Evolutionary conservation across 2,797 vertebrate genomes (phyloP).

Genomic region (Ficedula albicollis): DNA sequence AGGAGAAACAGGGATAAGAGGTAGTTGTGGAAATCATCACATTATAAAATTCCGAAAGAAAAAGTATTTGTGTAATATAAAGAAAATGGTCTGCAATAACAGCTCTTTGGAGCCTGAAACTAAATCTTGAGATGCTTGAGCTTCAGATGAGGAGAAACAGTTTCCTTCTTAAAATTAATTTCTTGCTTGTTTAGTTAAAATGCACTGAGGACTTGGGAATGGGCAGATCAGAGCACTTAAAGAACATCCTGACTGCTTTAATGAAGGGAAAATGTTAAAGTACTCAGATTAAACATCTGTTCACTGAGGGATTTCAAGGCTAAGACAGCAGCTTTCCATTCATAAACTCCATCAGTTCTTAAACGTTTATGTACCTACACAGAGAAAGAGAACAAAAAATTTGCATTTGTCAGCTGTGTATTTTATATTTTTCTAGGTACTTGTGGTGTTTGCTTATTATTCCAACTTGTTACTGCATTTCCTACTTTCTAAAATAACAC

Average conservation of each 20-base stretch:
- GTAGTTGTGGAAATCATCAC: not conserved
- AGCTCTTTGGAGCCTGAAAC: not conserved
- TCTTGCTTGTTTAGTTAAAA: not conserved
- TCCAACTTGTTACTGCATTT: not conserved
- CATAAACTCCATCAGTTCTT: slow-evolving; percentile 10
- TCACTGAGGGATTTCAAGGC: slow-evolving; percentile 12
- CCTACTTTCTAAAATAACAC: not conserved
- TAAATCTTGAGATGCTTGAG: not conserved
- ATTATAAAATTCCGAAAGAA: not conserved
- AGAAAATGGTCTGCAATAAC: not conserved
- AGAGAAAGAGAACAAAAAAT: slow-evolving; percentile 22
- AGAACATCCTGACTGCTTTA: not conserved
- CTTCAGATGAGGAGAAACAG: not conserved
- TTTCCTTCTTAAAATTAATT: not conserved
- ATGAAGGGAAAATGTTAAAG: slow-evolving; percentile 6
- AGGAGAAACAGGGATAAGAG: slow-evolving; percentile 8
- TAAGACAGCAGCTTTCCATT: slow-evolving; percentile 10
- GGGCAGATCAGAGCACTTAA: not conserved
- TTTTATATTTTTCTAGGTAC: not conserved
- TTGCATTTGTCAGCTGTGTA: not conserved
- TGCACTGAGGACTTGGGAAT: not conserved
- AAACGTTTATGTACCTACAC: not conserved
- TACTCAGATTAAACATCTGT: slow-evolving; percentile 43
- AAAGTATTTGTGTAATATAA: not conserved
- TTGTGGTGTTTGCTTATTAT: slow-evolving; percentile 2